These are phyloP conservation scores for Boulengeromyrus knoepffleri DNA, from an alignment of 2,113 vertebrate genomes.

Conservation along the genomic window DNA sequence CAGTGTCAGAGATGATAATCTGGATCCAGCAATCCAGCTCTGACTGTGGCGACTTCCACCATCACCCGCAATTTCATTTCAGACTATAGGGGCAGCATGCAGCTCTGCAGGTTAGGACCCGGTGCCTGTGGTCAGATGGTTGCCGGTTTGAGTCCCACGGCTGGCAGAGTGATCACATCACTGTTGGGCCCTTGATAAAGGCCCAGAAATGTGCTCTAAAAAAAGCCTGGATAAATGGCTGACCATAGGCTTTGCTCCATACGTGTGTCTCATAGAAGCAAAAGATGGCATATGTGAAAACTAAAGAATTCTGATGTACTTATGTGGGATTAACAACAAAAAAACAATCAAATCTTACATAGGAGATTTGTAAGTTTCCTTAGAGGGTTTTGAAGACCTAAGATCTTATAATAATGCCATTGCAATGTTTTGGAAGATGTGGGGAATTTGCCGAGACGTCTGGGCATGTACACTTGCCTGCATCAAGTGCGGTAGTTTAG, in stretches of 20 bases:
- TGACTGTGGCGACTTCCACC: background rate
- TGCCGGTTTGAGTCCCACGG: background rate
- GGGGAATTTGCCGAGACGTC: background rate
- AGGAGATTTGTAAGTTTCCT: background rate
- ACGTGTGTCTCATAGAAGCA: background rate
- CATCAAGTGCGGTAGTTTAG: background rate
- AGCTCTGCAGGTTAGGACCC: background rate
- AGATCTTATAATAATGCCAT: background rate
- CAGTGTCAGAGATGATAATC: conserved; percentile 7
- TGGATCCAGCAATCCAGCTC: background rate
- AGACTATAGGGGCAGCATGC: background rate
- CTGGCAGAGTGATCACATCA: background rate
- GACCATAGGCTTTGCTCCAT: background rate
- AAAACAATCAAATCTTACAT: background rate
- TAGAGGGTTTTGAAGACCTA: background rate
- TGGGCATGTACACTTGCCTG: background rate
- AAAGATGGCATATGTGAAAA: background rate
- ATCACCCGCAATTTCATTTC: background rate
- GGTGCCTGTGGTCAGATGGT: background rate
- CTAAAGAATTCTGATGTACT: background rate
- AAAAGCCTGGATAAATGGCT: background rate
- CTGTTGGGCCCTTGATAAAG: background rate
- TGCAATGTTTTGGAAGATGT: background rate
- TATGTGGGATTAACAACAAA: background rate
- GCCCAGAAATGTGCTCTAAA: background rate